Base-by-base conservation (phyloP, 1,140 invertebrate species). In the Drosophila seguyi region DNA sequence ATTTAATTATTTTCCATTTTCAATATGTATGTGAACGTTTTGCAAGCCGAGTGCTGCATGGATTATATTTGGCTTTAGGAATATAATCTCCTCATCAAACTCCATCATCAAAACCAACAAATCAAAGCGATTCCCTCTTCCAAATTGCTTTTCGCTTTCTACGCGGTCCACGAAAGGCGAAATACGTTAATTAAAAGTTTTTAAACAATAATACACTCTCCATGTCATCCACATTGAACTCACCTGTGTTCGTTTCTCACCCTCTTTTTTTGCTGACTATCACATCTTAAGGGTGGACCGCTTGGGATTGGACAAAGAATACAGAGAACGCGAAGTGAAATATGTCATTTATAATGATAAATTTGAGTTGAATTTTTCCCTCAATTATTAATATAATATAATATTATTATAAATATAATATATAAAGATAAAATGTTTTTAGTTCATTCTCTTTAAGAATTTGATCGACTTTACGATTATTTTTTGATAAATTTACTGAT, bases 1-100 rank as follows among this genome's bases (percentile, higher is more conserved):
- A 68, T 27, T n/a, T 39, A 16, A 3, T 44, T 81, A 41, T 65
- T 77, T 72, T 44, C 52, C 22, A 63, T 60, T 83, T 79, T 87
- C 67, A 71, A 83, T 88, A 78, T 88, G 85, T 88, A 81, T 90
- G 80, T 81, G 74, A 85, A 79, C 71, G 72, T 90, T 88, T 73
- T 87, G 76, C 80, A 75, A 80, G 84, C 75, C 53, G 60, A 75
- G 77, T 90, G 77, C 86, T 85, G 85, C 85, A 88, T 88, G 85
- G 81, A 85, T 85, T 90, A 78, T 72, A 81, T 88, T 81, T 80
- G 72, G 82, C 78, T 81, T 75, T 80, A 73, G 50, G 42, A 77
- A 82, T 25, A 86, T 87, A 86, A 82, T 86, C 75, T 86, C 65
- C 57, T 65, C 71, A 77, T 68, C 65, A 42, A 67, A 63, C 48